These are phyloP conservation scores for Mayetiola destructor DNA, from an alignment of 2,888 invertebrate genomes.

Conservation along the genomic window DNA sequence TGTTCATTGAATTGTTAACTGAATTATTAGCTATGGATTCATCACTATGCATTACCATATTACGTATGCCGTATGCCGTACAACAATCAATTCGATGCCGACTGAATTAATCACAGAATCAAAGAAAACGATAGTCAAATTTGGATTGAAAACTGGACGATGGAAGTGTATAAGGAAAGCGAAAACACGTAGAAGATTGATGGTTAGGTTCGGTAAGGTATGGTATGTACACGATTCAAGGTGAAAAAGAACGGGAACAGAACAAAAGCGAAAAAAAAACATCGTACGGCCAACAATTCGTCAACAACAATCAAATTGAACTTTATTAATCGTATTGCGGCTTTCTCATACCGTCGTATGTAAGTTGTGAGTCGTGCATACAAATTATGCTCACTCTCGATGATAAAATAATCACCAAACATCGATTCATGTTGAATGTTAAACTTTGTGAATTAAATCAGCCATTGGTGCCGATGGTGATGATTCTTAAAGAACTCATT, in stretches of 20 bases:
- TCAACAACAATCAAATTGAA: too few relatives aligned
- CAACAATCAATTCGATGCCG: constrained; percentile 1
- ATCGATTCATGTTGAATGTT: too few relatives aligned
- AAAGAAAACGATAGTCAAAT: background rate
- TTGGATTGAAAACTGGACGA: background rate
- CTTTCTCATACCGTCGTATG: too few relatives aligned
- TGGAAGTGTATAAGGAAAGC: constrained; percentile 1
- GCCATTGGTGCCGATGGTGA: too few relatives aligned
- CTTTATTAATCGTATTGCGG: constrained; percentile 1
- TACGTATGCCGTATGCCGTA: background rate
- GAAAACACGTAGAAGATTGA: constrained; percentile 4
- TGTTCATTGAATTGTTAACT: constrained; percentile 4
- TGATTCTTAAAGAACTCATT: too few relatives aligned
- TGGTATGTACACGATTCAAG: too few relatives aligned
- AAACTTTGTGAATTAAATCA: too few relatives aligned
- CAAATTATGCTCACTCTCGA: too few relatives aligned
- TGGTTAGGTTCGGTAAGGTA: too few relatives aligned
- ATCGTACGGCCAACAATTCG: background rate
- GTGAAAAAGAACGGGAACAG: background rate
- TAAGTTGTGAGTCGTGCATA: too few relatives aligned
- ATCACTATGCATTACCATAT: constrained; percentile 6
- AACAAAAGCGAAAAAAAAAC: background rate
- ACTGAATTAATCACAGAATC: background rate
- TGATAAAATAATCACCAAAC: too few relatives aligned
- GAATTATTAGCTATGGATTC: constrained; percentile 4